Evolutionary conservation across 2,888 invertebrate species (phyloP).

Genomic region (Stenodema calcarata): DNA sequence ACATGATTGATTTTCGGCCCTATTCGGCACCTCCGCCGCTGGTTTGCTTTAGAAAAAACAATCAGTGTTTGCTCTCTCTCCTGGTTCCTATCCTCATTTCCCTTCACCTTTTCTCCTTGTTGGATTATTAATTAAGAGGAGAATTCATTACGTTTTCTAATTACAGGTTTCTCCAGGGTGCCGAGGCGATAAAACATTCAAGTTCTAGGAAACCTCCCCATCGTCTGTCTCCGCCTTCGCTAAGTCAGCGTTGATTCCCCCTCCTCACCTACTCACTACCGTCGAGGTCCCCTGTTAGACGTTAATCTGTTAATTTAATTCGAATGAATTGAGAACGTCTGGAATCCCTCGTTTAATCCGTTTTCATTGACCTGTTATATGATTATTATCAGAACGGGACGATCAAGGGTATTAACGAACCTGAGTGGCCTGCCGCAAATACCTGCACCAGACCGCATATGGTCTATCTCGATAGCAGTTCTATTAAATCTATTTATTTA

Average conservation of each 20-base stretch:
- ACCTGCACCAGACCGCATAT: background rate
- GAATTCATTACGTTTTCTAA: conserved; percentile 34
- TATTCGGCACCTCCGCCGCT: no score
- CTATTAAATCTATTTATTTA: no score
- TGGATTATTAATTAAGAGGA: conserved; percentile 11
- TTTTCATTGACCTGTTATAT: background rate
- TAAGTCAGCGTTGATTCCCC: background rate
- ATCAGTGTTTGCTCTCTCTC: background rate
- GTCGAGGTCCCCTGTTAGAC: background rate
- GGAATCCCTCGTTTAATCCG: background rate
- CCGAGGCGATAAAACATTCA: conserved; percentile 13
- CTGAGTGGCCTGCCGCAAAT: background rate
- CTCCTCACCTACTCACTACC: background rate
- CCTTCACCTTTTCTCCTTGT: background rate
- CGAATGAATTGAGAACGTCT: background rate
- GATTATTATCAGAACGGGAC: background rate
- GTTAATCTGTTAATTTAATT: conserved; percentile 23
- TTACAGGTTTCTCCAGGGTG: background rate
- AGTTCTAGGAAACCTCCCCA: background rate
- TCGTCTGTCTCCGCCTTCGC: background rate
- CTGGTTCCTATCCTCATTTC: background rate
- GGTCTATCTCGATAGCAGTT: no score
- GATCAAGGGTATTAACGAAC: background rate
- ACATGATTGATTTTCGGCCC: no score
- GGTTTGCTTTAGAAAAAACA: background rate